A percentile compares a stretch with the other conserved stretches of the same genome.
phyloP scores from a whole-genome alignment of 2,113 vertebrate species.

The Leucoraja erinaceus region DNA sequence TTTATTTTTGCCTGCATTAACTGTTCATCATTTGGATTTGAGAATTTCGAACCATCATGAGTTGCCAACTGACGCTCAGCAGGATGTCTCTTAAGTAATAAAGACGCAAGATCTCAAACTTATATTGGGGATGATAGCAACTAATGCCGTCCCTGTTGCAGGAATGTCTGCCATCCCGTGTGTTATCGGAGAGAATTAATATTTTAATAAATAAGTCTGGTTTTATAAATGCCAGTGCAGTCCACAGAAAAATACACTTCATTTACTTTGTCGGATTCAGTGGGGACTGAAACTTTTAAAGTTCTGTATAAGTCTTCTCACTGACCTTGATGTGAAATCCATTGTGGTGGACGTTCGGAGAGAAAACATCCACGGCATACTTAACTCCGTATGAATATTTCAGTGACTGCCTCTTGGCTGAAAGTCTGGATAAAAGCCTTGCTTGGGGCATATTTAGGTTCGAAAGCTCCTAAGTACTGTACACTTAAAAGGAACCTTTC shows the following conservation, averaged over 20 bases:
- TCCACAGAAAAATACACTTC: conserved; percentile 16
- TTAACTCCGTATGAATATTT: conserved; percentile 57
- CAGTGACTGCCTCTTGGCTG: conserved; percentile 57
- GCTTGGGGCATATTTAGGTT: conserved; percentile 56
- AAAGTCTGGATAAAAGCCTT: conserved; percentile 50
- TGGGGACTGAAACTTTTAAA: conserved; percentile 20
- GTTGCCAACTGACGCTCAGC: background rate
- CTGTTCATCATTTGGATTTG: background rate
- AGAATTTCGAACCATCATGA: background rate
- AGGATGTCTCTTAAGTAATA: background rate
- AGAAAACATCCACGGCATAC: conserved; percentile 55
- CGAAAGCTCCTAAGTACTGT: conserved; percentile 40
- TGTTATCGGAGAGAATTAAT: background rate
- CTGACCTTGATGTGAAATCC: conserved; percentile 47
- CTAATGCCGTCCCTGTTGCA: background rate
- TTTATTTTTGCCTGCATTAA: too few species aligned
- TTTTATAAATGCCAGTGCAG: background rate
- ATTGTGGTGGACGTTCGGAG: conserved; percentile 52
- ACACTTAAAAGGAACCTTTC: conserved; percentile 35
- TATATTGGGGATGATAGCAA: background rate
- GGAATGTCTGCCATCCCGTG: background rate
- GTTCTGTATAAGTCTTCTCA: conserved; percentile 22
- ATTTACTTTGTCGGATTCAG: background rate
- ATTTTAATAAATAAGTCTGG: background rate
- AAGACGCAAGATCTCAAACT: background rate